Base-by-base conservation (phyloP, 2,113 vertebrate species). In the Glaucidium brasilianum region DNA sequence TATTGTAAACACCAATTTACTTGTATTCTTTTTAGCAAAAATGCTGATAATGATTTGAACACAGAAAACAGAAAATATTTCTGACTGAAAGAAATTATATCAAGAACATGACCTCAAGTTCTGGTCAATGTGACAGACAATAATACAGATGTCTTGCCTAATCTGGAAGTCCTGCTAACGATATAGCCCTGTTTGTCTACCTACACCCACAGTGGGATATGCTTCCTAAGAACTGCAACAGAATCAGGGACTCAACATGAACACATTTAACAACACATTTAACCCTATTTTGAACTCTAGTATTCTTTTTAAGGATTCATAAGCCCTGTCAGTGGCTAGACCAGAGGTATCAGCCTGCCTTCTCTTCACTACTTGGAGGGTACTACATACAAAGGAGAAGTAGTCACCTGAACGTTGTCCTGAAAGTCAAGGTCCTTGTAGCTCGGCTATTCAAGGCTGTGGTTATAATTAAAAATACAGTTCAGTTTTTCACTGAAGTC, bases 151-250 rank as follows among this genome's bases (percentile, higher is more conserved):
- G 32, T n/a, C 41, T 53, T 63, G 27, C 75, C 66, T 88, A 41
- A n/a, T 18, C 37, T 64, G 59, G 16, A 53, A 52, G 8, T 85
- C 50, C 66, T 52, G 59, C 19, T 80, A 39, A 41, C 0, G 12
- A 26, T 11, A 26, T 11, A 64, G 34, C 22, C 77, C 47, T n/a
- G 21, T 39, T 62, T 81, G 23, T 49, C 62, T 79, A 8, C n/a
- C 32, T 56, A 7, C 17, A 7, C n/a, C 60, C 35, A 22, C 23
- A 73, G 86, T 0, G 0, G 14, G 52, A 27, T 47, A 35, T 0
- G 4, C 34, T 69, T 80, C 71, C 75, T 75, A 64, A 83, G n/a
- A 62, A 39, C 27, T 62, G 35, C 21, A 52, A 15, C 3, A 41
- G 58, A 79, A 49, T 22, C 39, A 83, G 49, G 55, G 59, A 26